Evolutionary conservation across 1,140 invertebrate genomes (phyloP).

Genomic region (Microplitis demolitor): DNA sequence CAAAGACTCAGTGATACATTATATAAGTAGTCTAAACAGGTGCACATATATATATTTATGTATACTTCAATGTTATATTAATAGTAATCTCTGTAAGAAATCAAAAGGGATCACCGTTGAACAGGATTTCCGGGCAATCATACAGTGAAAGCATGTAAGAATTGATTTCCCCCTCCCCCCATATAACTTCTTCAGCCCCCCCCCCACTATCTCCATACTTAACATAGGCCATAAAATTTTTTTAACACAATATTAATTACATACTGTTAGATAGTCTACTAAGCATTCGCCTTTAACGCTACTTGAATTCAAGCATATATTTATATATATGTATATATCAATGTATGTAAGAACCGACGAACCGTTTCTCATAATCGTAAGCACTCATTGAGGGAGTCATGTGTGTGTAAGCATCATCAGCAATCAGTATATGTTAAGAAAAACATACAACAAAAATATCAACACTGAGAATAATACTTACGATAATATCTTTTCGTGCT

Average conservation of each 20-base stretch:
- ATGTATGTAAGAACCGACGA: background rate
- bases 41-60: too few relatives aligned
- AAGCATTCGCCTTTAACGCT: too few relatives aligned
- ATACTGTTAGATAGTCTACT: background rate
- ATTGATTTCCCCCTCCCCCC: constrained; percentile 27
- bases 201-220: background rate
- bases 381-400: background rate
- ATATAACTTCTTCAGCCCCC: background rate
- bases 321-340: too few relatives aligned
- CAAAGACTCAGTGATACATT: too few relatives aligned
- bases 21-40: too few relatives aligned
- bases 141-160: constrained; percentile 25
- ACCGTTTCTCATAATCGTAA: background rate
- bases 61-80: background rate
- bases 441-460: constrained; percentile 9
- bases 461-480: constrained; percentile 3
- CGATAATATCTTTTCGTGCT: constrained; percentile 48
- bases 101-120: constrained; percentile 17
- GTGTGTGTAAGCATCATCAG: background rate
- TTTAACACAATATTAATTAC: background rate
- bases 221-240: background rate
- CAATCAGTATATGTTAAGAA: background rate
- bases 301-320: too few relatives aligned
- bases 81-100: background rate
- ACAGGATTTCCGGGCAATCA: constrained; percentile 30